These are phyloP conservation scores for Protosalanx chinensis DNA, from an alignment of 2,797 vertebrate genomes.

Conservation along the genomic window DNA sequence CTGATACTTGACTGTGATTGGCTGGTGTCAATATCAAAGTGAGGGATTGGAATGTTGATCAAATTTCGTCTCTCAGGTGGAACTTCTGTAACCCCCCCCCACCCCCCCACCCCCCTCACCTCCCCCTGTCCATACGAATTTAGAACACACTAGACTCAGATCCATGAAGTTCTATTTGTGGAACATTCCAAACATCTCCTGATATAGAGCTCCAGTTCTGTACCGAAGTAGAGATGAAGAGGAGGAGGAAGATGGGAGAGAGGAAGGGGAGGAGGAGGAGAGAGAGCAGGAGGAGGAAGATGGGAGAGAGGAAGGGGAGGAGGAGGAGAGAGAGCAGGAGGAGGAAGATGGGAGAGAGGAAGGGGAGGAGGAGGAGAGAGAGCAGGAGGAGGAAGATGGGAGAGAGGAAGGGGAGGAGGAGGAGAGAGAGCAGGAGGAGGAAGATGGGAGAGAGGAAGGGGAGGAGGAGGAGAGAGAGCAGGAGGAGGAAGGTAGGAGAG, in stretches of 20 bases:
- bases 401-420: neutral
- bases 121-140: neutral
- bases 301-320: too few species aligned
- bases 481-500: too few species aligned
- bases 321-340: too few species aligned
- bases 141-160: neutral
- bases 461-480: too few species aligned
- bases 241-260: neutral
- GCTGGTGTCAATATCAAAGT: too few species aligned
- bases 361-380: neutral
- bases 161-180: neutral
- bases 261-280: neutral
- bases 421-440: neutral
- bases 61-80: too few species aligned
- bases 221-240: neutral
- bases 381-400: neutral
- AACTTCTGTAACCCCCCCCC: too few species aligned
- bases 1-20: too few species aligned
- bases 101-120: too few species aligned
- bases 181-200: neutral
- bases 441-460: neutral
- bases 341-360: too few species aligned
- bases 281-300: neutral
- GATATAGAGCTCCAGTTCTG: neutral
- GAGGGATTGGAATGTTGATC: too few species aligned